Evolutionary conservation across 2,888 invertebrate species (phyloP).

Genomic region (Sinhomidia bicolor): DNA sequence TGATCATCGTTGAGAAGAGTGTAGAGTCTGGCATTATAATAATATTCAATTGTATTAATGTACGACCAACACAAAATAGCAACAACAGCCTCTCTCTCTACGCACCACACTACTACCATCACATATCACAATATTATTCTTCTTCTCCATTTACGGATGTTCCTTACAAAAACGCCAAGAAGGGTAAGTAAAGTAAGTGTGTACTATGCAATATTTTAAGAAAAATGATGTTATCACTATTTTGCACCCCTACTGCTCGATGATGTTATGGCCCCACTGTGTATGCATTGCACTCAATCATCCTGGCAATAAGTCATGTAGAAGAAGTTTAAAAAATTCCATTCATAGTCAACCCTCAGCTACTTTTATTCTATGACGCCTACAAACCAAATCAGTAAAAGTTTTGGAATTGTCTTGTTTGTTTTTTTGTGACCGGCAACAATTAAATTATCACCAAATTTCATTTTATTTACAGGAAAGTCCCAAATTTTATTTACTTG

Average conservation of each 20-base stretch:
- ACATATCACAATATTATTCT: constrained; percentile 28
- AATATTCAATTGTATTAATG: constrained; percentile 56
- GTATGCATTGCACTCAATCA: constrained; percentile 45
- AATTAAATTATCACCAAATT: too few species aligned
- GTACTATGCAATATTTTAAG: constrained; percentile 54
- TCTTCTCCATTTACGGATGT: constrained; percentile 68
- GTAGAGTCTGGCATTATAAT: constrained; percentile 29
- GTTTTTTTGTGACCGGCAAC: too few species aligned
- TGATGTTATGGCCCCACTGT: constrained; percentile 32
- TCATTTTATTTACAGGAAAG: too few species aligned
- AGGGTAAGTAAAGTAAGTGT: constrained; percentile 46
- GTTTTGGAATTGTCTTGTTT: neutral
- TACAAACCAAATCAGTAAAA: constrained; percentile 50
- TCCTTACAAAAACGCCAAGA: constrained; percentile 52
- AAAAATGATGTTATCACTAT: constrained; percentile 68
- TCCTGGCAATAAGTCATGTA: constrained; percentile 34
- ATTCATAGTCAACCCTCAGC: constrained; percentile 32
- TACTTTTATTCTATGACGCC: constrained; percentile 1
- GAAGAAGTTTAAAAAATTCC: constrained; percentile 12
- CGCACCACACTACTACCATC: neutral
- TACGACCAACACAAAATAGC: constrained; percentile 7
- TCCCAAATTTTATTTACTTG: too few species aligned
- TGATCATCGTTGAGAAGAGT: constrained; percentile 30
- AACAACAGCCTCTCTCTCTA: constrained; percentile 21
- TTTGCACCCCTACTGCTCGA: constrained; percentile 69